Base-by-base conservation (phyloP, 1,140 invertebrate species). In the Heliconius hermathena region DNA sequence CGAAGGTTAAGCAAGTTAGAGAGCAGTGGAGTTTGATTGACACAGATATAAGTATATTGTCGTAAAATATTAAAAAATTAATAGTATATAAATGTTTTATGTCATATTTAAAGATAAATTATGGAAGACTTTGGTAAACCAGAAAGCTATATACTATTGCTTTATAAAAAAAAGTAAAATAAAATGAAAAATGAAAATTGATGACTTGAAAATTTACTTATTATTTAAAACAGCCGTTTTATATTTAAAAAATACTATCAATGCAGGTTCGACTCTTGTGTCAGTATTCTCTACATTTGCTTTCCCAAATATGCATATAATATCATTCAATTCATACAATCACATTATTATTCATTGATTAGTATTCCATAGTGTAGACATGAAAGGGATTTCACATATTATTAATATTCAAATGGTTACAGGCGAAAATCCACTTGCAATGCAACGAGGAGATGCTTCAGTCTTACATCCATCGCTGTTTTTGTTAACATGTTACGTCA, bases 381-480 rank as follows among this genome's bases (percentile, higher is more conserved):
- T 22, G 60, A 29, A 72, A 38, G 36, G 33, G 71, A 72, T 72
- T 66, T 66, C 26, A 11, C 60, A 22, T 16, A 72, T 41, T 72
- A 72, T 41, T 16, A 36, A 72, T 71, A 77, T 77, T 77, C 41
- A 77, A 54, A 77, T 85, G 29, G 81, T 89, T 85, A 38, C 89
- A 94, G 92, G 92, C 16, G 92, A 94, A 77, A 94, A 94, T 76
- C 92, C 92, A 75, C 88, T 94, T 46, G 92, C 92, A 57, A 94
- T 94, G 92, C 92, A 94, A 79, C 88, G 92, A 8, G 92, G 92
- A 26, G 82, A 82, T 22, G 88, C 90, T 0, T 82, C 89, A 8
- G 72, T 77, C 16, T 84, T 87, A 76, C 82, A 90, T 84, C 85
- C 91, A 84, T 82, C 88, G 81, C 74, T 89, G 74, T 77, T 87